Evolutionary conservation across 2,888 invertebrate species (phyloP), one percentile per base, ranked within the genome.

Genomic region (Subacronicta megacephala): DNA sequence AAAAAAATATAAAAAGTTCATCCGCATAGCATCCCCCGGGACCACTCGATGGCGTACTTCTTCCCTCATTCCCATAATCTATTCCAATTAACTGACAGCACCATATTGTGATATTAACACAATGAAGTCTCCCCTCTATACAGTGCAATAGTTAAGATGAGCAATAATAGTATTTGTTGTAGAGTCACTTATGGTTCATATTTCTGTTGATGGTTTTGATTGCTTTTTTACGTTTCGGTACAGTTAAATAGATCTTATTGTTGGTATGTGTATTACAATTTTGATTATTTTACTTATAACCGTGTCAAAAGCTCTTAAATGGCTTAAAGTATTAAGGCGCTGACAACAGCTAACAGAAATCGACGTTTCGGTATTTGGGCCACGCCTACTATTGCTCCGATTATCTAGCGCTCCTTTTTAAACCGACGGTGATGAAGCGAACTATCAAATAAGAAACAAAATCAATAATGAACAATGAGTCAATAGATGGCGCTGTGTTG

Each of bases 1-100:
- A 92, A 94, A 94, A 88, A 92, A 89, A 80, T 84, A 85, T 82
- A 85, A 87, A 89, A 85, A 78, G 84, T 82, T 67, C 79, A 75
- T 69, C 71, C 80, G 71, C 73, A 64, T 66, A 65, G 59, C 85
- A 83, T 90, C 93, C 93, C 92, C 70, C 81, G 88, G 87, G 91
- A 85, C 82, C 83, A 85, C 85, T 88, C 86, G 72, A 81, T 76
- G 75, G 70, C 77, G 75, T 77, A 83, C 85, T 83, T 83, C 85
- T 88, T 90, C 90, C 87, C 90, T 90, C 82, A 90, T 93, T 94
- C 94, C 93, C 93, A 94, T 93, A 93, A 94, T 94, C 94, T 94
- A 94, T 94, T 93, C 93, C 93, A 94, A 94, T 94, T 93, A 94
- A 94, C 92, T 94, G 94, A 94, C 94, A 94, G 93, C 87, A 84